Percentiles rank a stretch among this genome's conserved stretches.
Evolutionary conservation across 2,113 vertebrate species (phyloP).

Genomic region (Scophthalmus maximus): DNA sequence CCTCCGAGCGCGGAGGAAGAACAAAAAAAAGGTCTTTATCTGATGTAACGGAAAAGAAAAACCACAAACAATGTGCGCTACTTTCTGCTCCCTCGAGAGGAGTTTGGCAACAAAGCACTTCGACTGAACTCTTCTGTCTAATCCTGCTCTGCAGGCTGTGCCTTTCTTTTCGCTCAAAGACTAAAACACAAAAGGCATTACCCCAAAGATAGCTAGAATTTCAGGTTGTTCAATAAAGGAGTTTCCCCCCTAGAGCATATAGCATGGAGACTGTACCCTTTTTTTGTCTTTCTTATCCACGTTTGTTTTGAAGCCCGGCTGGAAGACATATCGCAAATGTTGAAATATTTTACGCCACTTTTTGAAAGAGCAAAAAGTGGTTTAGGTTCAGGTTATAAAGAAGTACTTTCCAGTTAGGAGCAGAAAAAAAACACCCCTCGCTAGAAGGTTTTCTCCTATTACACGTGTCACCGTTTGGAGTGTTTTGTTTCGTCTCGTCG

Average conservation of each 20-base stretch:
- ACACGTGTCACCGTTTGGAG: neutral
- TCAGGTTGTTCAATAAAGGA: slow-evolving; percentile 54
- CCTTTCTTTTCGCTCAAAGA: slow-evolving; percentile 51
- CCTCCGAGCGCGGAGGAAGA: neutral
- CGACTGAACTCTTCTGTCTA: slow-evolving; percentile 57
- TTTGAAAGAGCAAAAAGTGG: slow-evolving; percentile 3
- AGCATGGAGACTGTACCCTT: slow-evolving; percentile 7
- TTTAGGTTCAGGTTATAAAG: slow-evolving; percentile 4
- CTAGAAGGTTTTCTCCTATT: neutral
- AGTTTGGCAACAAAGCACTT: slow-evolving; percentile 65
- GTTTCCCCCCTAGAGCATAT: slow-evolving; percentile 22
- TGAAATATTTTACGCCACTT: too few species aligned
- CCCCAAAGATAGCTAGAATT: slow-evolving; percentile 63
- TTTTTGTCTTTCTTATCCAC: neutral
- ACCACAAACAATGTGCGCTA: slow-evolving; percentile 61
- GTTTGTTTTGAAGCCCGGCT: slow-evolving; percentile 8
- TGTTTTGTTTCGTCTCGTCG: slow-evolving; percentile 9
- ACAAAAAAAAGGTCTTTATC: slow-evolving; percentile 41
- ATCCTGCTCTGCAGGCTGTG: slow-evolving; percentile 57
- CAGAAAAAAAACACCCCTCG: slow-evolving; percentile 6
- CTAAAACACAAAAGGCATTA: slow-evolving; percentile 62
- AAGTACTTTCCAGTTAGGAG: neutral
- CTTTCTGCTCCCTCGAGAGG: slow-evolving; percentile 58
- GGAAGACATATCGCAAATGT: slow-evolving; percentile 4
- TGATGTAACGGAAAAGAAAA: slow-evolving; percentile 74